Conservation (phyloP, 2,888 invertebrate genomes). For the Drosophila nigricruria region DNA sequence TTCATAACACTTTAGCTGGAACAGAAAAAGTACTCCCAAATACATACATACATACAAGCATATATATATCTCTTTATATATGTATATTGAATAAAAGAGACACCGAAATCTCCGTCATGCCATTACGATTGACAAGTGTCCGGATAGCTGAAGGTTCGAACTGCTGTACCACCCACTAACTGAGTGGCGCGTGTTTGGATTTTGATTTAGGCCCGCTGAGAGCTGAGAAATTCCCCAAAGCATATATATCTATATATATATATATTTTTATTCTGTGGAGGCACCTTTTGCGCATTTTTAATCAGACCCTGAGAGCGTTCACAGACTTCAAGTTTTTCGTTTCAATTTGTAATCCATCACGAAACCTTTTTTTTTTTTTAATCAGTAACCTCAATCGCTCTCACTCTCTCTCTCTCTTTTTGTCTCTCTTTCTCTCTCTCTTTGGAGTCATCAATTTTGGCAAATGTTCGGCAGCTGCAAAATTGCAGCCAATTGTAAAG, state of each 20-base stretch:
- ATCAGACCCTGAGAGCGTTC: conserved; percentile 61
- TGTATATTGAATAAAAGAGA: conserved; percentile 1
- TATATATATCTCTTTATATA: not conserved
- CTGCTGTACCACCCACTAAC: conserved; percentile 60
- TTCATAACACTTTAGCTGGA: conserved; percentile 63
- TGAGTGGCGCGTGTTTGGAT: conserved; percentile 72
- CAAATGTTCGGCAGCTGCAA: conserved; percentile 59
- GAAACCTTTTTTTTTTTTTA: conserved; percentile 53
- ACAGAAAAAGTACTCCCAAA: conserved; percentile 3
- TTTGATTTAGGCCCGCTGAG: conserved; percentile 67
- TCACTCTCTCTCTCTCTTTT: conserved; percentile 25
- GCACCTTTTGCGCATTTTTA: conserved; percentile 65
- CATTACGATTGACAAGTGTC: conserved; percentile 50
- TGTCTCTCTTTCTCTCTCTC: conserved; percentile 24
- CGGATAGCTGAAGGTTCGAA: conserved; percentile 12
- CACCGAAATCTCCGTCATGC: conserved; percentile 57
- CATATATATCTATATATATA: not conserved
- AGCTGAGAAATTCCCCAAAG: conserved; percentile 27
- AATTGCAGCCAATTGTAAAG: conserved; percentile 77
- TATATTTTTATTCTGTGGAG: conserved; percentile 8
- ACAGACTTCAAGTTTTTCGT: conserved; percentile 31
- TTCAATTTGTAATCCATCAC: conserved; percentile 77
- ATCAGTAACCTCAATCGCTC: conserved; percentile 23
- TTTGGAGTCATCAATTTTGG: conserved; percentile 70
- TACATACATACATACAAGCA: not conserved